A percentile compares a stretch with the other conserved stretches of the same genome.
These are phyloP conservation scores for Platerodrilus igneus DNA, from an alignment of 2,888 invertebrate species.

Conservation along the genomic window DNA sequence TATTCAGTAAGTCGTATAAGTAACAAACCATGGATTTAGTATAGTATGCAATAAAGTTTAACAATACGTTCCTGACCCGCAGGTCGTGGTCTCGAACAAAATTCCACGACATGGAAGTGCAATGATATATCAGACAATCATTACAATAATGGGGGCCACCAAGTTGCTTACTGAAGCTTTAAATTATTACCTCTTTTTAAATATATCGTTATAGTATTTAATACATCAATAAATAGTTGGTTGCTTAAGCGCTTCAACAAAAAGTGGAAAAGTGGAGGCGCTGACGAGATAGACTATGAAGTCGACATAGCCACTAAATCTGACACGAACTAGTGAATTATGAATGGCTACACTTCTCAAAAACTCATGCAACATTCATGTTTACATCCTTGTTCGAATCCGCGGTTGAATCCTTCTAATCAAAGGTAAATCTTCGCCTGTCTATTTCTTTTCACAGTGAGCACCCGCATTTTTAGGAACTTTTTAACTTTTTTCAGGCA, in stretches of 20 bases:
- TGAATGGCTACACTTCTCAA: constrained; percentile 31
- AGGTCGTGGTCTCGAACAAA: constrained; percentile 21
- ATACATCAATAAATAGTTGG: too few species aligned
- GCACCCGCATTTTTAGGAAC: constrained; percentile 28
- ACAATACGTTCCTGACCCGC: constrained; percentile 26
- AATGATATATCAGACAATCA: constrained; percentile 28
- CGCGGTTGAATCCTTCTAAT: constrained; percentile 30
- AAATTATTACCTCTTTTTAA: constrained; percentile 26
- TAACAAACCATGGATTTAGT: too few species aligned
- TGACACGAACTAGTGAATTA: constrained; percentile 33
- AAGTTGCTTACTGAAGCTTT: constrained; percentile 26
- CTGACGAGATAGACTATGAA: constrained; percentile 16
- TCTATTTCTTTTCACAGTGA: constrained; percentile 10
- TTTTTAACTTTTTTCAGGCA: constrained; percentile 15
- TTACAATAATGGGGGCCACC: constrained; percentile 29
- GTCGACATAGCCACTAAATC: constrained; percentile 29
- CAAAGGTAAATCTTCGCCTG: constrained; percentile 25
- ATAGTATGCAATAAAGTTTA: constrained; percentile 22
- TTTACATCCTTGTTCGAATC: constrained; percentile 31
- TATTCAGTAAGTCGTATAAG: too few species aligned
- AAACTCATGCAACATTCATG: constrained; percentile 34
- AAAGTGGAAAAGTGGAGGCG: constrained; percentile 1
- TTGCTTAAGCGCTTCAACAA: constrained; percentile 7
- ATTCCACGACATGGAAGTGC: constrained; percentile 28
- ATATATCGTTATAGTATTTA: constrained; percentile 18